A percentile compares a stretch with the other conserved stretches of the same genome.
These are phyloP conservation scores for Fissipunctia ypsillon DNA, from an alignment of 2,888 invertebrate genomes.

Conservation along the genomic window DNA sequence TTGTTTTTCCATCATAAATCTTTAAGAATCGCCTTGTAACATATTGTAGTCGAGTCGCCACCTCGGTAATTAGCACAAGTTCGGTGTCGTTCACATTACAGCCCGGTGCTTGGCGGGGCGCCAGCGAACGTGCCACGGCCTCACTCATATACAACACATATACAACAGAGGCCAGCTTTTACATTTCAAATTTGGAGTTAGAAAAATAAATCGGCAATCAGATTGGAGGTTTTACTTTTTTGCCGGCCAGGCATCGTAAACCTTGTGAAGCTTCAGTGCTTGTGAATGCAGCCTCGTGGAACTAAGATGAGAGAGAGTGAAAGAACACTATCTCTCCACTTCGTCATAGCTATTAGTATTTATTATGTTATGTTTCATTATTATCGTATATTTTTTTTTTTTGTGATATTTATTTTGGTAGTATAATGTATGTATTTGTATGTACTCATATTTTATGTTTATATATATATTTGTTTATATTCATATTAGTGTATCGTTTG, in stretches of 20 bases:
- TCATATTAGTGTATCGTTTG: too few species aligned
- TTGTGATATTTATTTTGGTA: too few species aligned
- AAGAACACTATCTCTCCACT: too few species aligned
- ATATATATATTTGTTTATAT: too few species aligned
- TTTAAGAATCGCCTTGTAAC: conserved; percentile 48
- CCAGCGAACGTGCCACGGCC: conserved; percentile 55
- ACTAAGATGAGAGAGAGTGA: too few species aligned
- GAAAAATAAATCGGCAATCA: conserved; percentile 43
- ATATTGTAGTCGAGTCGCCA: conserved; percentile 61
- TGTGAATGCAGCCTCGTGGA: not conserved
- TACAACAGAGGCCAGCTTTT: conserved; percentile 51
- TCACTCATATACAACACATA: conserved; percentile 44
- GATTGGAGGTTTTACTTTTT: conserved; percentile 37
- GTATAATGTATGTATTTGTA: too few species aligned
- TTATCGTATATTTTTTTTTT: too few species aligned
- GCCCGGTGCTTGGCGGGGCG: conserved; percentile 49
- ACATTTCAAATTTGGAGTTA: conserved; percentile 55
- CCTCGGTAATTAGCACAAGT: conserved; percentile 72
- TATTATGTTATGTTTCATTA: too few species aligned
- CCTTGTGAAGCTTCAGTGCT: not conserved
- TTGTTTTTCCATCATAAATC: conserved; percentile 34
- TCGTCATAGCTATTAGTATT: too few species aligned
- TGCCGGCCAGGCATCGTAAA: not conserved
- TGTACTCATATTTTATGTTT: too few species aligned
- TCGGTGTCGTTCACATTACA: conserved; percentile 61